phyloP scores from a whole-genome alignment of 2,888 invertebrate species.

The Leptinotarsa rubiginosa region DNA sequence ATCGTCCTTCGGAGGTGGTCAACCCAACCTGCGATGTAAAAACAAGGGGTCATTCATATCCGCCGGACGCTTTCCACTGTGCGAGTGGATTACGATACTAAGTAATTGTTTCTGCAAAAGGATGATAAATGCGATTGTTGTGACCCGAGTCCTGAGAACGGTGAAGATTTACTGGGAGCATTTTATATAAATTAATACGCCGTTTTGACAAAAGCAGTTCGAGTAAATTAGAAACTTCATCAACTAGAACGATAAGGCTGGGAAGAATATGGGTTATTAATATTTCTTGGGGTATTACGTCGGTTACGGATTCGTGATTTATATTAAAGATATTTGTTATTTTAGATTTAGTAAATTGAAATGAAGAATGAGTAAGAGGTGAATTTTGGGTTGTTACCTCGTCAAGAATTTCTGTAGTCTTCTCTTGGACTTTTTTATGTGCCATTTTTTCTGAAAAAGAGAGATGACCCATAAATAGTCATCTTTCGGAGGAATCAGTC shows the following conservation, averaged over 20 bases:
- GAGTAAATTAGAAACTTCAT: slow-evolving; percentile 6
- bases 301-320: background rate
- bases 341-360: too few relatives aligned
- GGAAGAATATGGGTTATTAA: background rate
- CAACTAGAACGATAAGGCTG: background rate
- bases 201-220: background rate
- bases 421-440: too few relatives aligned
- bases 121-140: slow-evolving; percentile 23
- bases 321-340: too few relatives aligned
- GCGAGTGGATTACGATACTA: slow-evolving; percentile 9
- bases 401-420: too few relatives aligned
- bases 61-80: background rate
- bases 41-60: slow-evolving; percentile 2
- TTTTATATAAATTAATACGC: slow-evolving; percentile 20
- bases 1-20: background rate
- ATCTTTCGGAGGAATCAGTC: too few relatives aligned
- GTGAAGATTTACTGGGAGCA: slow-evolving; percentile 13
- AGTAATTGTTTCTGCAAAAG: slow-evolving; percentile 25
- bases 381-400: too few relatives aligned
- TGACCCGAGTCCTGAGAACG: slow-evolving; percentile 2
- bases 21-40: background rate
- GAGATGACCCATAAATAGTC: too few relatives aligned
- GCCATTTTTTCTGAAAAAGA: too few relatives aligned
- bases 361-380: too few relatives aligned
- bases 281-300: background rate